Evolutionary conservation across 2,888 invertebrate species (phyloP).

Genomic region (Drosophila ezoana): DNA sequence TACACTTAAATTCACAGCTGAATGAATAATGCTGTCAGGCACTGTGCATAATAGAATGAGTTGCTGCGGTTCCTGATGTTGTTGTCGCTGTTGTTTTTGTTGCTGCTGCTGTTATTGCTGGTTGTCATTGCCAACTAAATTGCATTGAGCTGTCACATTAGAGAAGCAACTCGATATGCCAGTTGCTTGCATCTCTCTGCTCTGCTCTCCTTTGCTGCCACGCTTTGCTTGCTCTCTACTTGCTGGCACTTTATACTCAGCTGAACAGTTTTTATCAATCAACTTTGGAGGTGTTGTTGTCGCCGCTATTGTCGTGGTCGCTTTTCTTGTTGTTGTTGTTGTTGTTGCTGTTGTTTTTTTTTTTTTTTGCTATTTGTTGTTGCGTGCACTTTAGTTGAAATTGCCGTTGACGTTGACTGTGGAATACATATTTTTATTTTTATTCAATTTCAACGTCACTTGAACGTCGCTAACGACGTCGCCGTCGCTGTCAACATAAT

Average conservation of each 20-base stretch:
- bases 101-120: slow-evolving; percentile 42
- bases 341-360: no score
- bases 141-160: slow-evolving; percentile 82
- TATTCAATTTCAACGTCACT: slow-evolving; percentile 75
- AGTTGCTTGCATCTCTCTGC: slow-evolving; percentile 19
- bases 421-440: slow-evolving; percentile 62
- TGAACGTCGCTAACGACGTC: slow-evolving; percentile 52
- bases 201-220: background rate
- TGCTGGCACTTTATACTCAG: slow-evolving; percentile 61
- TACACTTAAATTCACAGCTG: slow-evolving; percentile 3
- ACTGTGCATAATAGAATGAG: slow-evolving; percentile 63
- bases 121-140: slow-evolving; percentile 78
- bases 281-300: slow-evolving; percentile 76
- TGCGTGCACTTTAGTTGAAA: slow-evolving; percentile 79
- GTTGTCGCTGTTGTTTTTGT: slow-evolving; percentile 26
- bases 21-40: slow-evolving; percentile 12
- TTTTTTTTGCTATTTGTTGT: slow-evolving; percentile 56
- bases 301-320: slow-evolving; percentile 46
- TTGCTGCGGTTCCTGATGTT: slow-evolving; percentile 54
- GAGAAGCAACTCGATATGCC: slow-evolving; percentile 77
- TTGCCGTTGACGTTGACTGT: slow-evolving; percentile 73
- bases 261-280: slow-evolving; percentile 75
- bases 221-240: slow-evolving; percentile 30
- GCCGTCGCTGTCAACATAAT: slow-evolving; percentile 29
- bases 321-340: slow-evolving; percentile 20